These are phyloP conservation scores for Acromyrmex heyeri DNA, from an alignment of 1,140 invertebrate genomes.

Conservation along the genomic window DNA sequence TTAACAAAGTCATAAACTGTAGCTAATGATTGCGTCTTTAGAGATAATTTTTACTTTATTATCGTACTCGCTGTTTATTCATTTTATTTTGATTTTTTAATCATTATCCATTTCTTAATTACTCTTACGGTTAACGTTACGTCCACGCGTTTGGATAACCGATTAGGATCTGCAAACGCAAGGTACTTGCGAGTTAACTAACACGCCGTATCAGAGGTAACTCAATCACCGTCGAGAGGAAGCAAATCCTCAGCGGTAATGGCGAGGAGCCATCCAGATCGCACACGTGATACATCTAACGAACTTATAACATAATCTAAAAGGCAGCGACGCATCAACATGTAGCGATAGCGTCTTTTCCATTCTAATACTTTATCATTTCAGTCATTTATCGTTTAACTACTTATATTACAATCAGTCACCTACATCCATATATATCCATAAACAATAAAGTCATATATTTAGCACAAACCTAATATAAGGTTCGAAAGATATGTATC, in stretches of 20 bases:
- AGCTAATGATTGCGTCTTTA: slow-evolving; percentile 8
- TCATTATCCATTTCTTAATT: slow-evolving; percentile 7
- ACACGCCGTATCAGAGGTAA: slow-evolving; percentile 43
- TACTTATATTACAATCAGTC: background rate
- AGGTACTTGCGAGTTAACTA: slow-evolving; percentile 29
- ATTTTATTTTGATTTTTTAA: slow-evolving; percentile 11
- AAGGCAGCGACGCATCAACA: slow-evolving; percentile 18
- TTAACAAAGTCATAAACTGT: background rate
- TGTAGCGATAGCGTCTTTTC: background rate
- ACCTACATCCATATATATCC: background rate
- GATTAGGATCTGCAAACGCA: slow-evolving; percentile 34
- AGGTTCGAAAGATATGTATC: too few relatives aligned
- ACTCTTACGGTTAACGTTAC: slow-evolving; percentile 20
- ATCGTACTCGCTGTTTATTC: background rate
- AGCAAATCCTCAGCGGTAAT: slow-evolving; percentile 55
- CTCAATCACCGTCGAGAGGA: slow-evolving; percentile 54
- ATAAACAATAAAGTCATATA: background rate
- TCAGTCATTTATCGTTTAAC: slow-evolving; percentile 11
- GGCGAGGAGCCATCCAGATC: slow-evolving; percentile 41
- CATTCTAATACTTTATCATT: background rate
- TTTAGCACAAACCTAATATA: background rate
- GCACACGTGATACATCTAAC: slow-evolving; percentile 28
- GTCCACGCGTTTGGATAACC: slow-evolving; percentile 36
- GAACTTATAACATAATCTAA: slow-evolving; percentile 42
- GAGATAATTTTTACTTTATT: background rate